Evolutionary conservation across 2,113 vertebrate species (phyloP).

Genomic region (Microcebus tavaratra): DNA sequence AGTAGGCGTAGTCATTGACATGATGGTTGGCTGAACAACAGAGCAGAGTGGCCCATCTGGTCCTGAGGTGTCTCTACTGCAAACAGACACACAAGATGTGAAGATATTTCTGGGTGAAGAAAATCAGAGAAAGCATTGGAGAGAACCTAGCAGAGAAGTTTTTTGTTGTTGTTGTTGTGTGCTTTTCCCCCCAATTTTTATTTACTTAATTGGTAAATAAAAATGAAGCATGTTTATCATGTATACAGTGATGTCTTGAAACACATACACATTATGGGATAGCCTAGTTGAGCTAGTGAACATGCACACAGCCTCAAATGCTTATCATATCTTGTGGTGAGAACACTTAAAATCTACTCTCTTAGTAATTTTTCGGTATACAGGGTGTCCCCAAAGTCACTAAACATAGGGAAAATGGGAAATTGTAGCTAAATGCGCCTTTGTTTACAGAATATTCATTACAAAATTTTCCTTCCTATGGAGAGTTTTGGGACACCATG

Average conservation of each 20-base stretch:
- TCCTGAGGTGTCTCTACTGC: accelerated
- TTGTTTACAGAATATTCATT: too few relatives aligned
- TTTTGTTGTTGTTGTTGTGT: background rate
- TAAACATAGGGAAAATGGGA: too few relatives aligned
- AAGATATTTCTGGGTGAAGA: too few relatives aligned
- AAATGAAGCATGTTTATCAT: background rate
- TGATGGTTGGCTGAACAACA: too few relatives aligned
- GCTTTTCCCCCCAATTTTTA: background rate
- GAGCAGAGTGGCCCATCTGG: background rate
- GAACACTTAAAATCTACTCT: background rate
- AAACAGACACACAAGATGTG: accelerated
- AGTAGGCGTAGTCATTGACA: accelerated
- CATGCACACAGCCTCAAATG: background rate
- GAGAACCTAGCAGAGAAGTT: background rate
- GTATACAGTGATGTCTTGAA: background rate
- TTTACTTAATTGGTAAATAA: background rate
- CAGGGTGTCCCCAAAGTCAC: too few relatives aligned
- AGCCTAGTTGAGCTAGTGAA: background rate
- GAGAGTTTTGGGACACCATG: too few relatives aligned
- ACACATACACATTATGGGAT: background rate
- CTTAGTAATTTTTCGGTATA: background rate
- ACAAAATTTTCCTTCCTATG: too few relatives aligned
- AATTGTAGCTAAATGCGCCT: too few relatives aligned
- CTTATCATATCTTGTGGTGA: background rate
- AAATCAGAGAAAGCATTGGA: too few relatives aligned